Conservation (phyloP, 2,888 invertebrate species). For the Dorcus hopei region DNA sequence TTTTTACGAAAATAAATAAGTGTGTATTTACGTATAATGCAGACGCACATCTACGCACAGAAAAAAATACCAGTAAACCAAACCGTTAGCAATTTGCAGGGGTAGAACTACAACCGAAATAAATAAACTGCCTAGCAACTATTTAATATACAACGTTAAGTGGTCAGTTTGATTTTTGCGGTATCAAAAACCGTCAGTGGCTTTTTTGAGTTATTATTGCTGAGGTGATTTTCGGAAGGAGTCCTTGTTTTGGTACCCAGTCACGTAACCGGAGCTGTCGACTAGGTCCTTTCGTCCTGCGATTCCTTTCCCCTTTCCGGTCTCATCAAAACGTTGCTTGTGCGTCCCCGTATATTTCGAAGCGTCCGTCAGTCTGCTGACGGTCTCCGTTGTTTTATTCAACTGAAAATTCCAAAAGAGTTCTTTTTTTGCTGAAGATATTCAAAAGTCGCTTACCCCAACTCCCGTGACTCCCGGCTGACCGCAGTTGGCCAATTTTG, state of each 20-base stretch:
- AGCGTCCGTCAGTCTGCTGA: constrained; percentile 80
- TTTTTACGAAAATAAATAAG: too few species aligned
- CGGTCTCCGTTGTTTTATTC: constrained; percentile 49
- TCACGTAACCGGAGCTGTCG: constrained; percentile 70
- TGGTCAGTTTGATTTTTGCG: too few species aligned
- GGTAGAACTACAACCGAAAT: too few species aligned
- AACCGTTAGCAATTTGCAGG: too few species aligned
- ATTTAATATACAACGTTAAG: too few species aligned
- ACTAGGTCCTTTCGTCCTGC: constrained; percentile 73
- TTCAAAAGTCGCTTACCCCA: constrained; percentile 39
- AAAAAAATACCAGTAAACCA: too few species aligned
- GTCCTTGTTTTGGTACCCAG: constrained; percentile 82
- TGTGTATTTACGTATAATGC: too few species aligned
- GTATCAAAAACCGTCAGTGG: too few species aligned
- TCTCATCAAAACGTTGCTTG: constrained; percentile 80
- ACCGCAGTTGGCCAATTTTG: constrained; percentile 76
- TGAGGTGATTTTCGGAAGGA: constrained; percentile 50
- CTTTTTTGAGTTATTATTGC: too few species aligned
- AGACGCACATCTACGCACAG: too few species aligned
- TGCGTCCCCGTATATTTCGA: constrained; percentile 86
- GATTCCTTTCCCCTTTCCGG: constrained; percentile 83
- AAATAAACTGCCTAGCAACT: too few species aligned
- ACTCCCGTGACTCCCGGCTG: constrained; percentile 63
- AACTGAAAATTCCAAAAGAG: constrained; percentile 31
- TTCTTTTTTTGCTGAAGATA: too few species aligned